A percentile compares a stretch with the other conserved stretches of the same genome.
Conservation (phyloP, 2,888 invertebrate genomes). For the Ischnus inquisitorius region DNA sequence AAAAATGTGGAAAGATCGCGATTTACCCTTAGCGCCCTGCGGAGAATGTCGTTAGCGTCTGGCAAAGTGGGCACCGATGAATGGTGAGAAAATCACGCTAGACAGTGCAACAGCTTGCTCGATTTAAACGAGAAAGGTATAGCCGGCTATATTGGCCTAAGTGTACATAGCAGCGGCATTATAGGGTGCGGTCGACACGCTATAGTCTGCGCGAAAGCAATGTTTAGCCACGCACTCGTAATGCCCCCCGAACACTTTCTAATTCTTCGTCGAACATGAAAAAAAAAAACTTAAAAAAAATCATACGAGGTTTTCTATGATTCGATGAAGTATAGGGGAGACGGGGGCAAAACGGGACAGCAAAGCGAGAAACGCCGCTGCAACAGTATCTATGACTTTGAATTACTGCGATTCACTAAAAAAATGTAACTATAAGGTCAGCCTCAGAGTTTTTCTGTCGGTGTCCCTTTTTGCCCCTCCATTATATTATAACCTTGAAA, state of each 20-base stretch:
- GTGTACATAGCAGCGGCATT: constrained; percentile 8
- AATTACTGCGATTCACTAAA: too few relatives aligned
- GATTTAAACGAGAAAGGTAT: constrained; percentile 72
- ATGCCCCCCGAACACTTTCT: constrained; percentile 53
- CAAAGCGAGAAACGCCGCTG: too few relatives aligned
- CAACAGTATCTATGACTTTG: too few relatives aligned
- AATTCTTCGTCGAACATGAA: constrained; percentile 31
- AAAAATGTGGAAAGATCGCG: constrained; percentile 6
- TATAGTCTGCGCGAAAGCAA: constrained; percentile 26
- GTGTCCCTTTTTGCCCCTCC: too few relatives aligned
- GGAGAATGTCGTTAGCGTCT: constrained; percentile 10
- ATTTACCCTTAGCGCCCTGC: background rate
- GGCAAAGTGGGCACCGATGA: background rate
- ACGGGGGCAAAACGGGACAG: too few relatives aligned
- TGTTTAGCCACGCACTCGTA: constrained; percentile 56
- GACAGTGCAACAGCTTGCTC: constrained; percentile 63
- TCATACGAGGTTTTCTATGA: constrained; percentile 13
- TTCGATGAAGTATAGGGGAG: constrained; percentile 6
- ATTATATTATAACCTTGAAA: too few relatives aligned
- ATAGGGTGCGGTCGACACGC: constrained; percentile 51
- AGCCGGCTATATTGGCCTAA: background rate
- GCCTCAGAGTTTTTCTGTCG: too few relatives aligned
- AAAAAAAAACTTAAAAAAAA: constrained; percentile 15
- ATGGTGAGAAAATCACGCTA: constrained; percentile 49
- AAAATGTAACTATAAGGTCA: too few relatives aligned